These are phyloP conservation scores for Sinocyclocheilus anshuiensis DNA, from an alignment of 2,113 vertebrate species.

Conservation along the genomic window DNA sequence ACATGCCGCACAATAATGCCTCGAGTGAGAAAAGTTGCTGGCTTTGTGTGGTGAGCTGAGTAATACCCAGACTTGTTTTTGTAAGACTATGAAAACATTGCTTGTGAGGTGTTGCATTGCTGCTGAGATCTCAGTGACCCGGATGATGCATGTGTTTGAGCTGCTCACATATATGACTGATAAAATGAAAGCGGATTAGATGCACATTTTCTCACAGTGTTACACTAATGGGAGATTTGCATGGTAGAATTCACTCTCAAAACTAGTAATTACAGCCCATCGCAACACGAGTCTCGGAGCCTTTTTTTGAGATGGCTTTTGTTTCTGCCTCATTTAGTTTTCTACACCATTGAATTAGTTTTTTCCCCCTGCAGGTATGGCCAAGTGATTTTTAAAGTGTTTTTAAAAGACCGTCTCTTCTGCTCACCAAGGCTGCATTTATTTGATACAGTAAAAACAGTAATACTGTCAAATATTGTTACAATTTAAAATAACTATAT, in stretches of 20 bases:
- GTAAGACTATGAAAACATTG: slow-evolving; percentile 9
- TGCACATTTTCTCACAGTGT: slow-evolving; percentile 35
- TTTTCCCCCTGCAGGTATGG: not conserved
- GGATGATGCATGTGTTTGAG: not conserved
- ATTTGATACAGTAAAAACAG: not conserved
- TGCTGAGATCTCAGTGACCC: slow-evolving; percentile 1
- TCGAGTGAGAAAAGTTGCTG: not conserved
- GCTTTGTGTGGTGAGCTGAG: not conserved
- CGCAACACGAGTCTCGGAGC: not conserved
- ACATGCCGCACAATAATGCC: not conserved
- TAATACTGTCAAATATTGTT: not conserved
- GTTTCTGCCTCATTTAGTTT: slow-evolving; percentile 35
- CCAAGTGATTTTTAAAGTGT: not conserved
- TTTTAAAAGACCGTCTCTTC: not conserved
- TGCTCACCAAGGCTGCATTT: not conserved
- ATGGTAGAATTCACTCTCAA: slow-evolving; percentile 19
- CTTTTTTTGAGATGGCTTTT: slow-evolving; percentile 30
- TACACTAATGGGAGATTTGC: slow-evolving; percentile 42
- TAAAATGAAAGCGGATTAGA: slow-evolving; percentile 28
- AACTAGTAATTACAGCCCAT: slow-evolving; percentile 45
- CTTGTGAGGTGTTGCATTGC: not conserved
- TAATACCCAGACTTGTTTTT: slow-evolving; percentile 10
- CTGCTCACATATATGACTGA: slow-evolving; percentile 16
- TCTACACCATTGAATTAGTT: not conserved
- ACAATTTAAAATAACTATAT: not conserved